Evolutionary conservation across 2,888 invertebrate species (phyloP), one percentile per base, ranked within the genome.

Genomic region (Odontothrips loti): DNA sequence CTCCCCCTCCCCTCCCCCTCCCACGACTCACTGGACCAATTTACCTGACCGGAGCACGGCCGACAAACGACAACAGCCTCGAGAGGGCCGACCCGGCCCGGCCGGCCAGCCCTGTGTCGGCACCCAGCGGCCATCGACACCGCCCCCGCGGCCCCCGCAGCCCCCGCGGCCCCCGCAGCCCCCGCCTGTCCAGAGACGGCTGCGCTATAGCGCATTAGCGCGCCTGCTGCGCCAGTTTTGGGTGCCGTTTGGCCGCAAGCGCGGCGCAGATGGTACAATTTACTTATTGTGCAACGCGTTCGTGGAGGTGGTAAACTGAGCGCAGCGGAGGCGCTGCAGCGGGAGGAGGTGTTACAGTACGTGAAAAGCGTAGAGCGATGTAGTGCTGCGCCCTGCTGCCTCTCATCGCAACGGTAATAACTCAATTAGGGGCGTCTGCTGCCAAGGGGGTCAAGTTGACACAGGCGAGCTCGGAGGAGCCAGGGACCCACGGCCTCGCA

Each of bases 401-500:
- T 23, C 68, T 68, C 68, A 23, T 68, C 68, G 23, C 68, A 68
- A 23, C 68, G 68, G 68, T 68, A 68, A 68, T 68, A 68, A 68
- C 68, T 68, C 68, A 23, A 68, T 68, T 68, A 68, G 68, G 68
- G 23, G 68, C 9, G 68, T 23, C 68, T n/a, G 63, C 63, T n/a
- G 63, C 10, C 48, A 68, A 68, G 68, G n/a, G 23, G 68, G 68
- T 68, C 68, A 68, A 68, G 68, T 68, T 68, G 68, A n/a, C 63
- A 63, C 63, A 63, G 63, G 9, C 68, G 51, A 12, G 8, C 51
- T 17, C 51, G n/a, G n/a, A n/a, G n/a, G n/a, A n/a, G n/a, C n/a
- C n/a, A n/a, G n/a, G n/a, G n/a, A n/a, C n/a, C n/a, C n/a, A n/a
- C n/a, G n/a, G n/a, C n/a, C n/a, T n/a, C n/a, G n/a, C n/a, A n/a